Percentiles rank a stretch among this genome's conserved stretches.
phyloP scores from a whole-genome alignment of 2,888 invertebrate species.

The Agrypnus murinus region DNA sequence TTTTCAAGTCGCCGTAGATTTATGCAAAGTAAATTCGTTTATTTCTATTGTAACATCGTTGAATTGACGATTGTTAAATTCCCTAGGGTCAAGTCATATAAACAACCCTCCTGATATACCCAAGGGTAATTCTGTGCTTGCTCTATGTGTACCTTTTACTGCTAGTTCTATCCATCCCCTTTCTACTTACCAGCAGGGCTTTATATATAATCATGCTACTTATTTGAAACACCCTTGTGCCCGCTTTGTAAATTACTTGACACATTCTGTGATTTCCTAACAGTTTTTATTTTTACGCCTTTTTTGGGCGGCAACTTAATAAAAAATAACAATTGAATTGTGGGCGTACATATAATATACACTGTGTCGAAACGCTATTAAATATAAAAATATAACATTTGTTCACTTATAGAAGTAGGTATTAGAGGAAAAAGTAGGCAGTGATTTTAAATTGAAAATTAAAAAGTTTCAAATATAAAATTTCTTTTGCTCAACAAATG shows the following conservation, averaged over 20 bases:
- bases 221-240: conserved; percentile 49
- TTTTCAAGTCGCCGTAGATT: no score
- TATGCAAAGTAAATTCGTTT: conserved; percentile 36
- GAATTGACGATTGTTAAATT: conserved; percentile 54
- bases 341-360: conserved; percentile 45
- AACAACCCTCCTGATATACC: conserved; percentile 57
- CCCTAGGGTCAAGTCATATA: conserved; percentile 54
- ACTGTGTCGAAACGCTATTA: no score
- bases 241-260: conserved; percentile 35
- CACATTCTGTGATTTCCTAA: conserved; percentile 35
- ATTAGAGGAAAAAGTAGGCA: no score
- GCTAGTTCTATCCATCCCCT: conserved; percentile 53
- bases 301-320: conserved; percentile 8
- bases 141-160: conserved; percentile 56
- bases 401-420: no score
- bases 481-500: no score
- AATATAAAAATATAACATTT: no score
- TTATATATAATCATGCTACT: conserved; percentile 53
- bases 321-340: conserved; percentile 10
- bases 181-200: conserved; percentile 47
- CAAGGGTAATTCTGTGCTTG: conserved; percentile 57
- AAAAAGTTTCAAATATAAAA: no score
- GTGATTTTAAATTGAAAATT: no score
- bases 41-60: conserved; percentile 44
- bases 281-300: no score